Evolutionary conservation across 2,113 vertebrate genomes (phyloP), one percentile per base, ranked within the genome.

Genomic region (Xenopus tropicalis): DNA sequence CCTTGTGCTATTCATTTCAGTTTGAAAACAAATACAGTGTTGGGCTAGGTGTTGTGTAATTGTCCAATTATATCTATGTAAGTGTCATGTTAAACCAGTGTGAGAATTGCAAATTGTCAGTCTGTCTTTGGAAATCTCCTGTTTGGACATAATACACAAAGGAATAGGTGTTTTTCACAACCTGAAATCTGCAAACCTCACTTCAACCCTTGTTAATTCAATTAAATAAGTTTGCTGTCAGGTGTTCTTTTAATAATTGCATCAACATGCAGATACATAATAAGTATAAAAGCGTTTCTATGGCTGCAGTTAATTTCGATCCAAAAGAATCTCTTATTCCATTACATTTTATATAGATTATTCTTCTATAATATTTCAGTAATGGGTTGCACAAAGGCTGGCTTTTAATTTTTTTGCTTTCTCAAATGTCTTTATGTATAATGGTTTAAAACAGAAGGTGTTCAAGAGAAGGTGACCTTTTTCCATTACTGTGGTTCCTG

Each of bases 241-340:
- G 90, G 91, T 91, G 86, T 93, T 89, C 83, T 88, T 91, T 94
- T 93, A 91, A 93, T 96, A 96, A 95, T 93, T 94, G 91, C 94
- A 92, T 94, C 91, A 95, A 94, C 91, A 91, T 87, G 89, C 88
- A 88, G 83, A 91, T 92, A 90, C 90, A 92, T 91, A 94, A 92
- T 92, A 92, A 93, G 88, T 86, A 91, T 93, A 90, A 93, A 89
- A 93, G 91, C 87, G 86, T 93, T 93, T 92, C 86, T 91, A 85
- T 86, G 89, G 89, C 88, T 91, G 87, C 86, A 83, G 89, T 91
- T 96, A 88, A 93, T 94, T 95, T 91, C 84, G 92, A 91, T 91
- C 91, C 88, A 84, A 92, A 94, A 91, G 88, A 91, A 92, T 90
- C 89, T 90, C 80, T 87, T 89, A 83, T 89, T 91, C 82, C 85